Evolutionary conservation across 2,113 vertebrate species (phyloP), one percentile per base, ranked within the genome.

Genomic region (Toxotes jaculatrix): DNA sequence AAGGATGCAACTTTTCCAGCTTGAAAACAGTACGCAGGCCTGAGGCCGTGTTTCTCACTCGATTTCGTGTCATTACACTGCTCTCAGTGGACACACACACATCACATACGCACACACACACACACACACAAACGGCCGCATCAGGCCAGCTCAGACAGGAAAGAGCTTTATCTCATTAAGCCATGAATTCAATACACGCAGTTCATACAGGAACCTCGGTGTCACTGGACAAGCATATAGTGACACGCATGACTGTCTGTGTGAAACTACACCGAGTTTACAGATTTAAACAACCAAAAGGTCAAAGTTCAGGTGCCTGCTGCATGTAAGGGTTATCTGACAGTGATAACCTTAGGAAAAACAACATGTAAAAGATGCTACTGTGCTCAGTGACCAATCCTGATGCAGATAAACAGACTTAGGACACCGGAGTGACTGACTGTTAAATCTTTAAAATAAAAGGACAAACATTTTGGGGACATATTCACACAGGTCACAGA

Each of bases 101-200:
- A 70, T 53, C 17, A 67, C 74, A 77, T 68, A 77, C 47, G 56
- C 3, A 17, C 62, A 70, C 17, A 63, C 59, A 74, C 38, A 42
- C 19, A 32, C 21, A 38, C 11, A 31, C 64, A 67, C 62, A 77
- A 42, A 65, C 27, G 64, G 65, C 61, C 2, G 9, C 55, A 64
- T 38, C 36, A 7, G 43, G 64, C 53, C 66, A 57, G 63, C 61
- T 77, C 75, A 82, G 66, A 77, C 75, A 77, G 59, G 45, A 56
- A 76, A 71, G 70, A 59, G 34, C 60, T 70, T 82, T 71, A 82
- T 71, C 89, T 82, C 71, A 74, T 86, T 64, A 87, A 49, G 47
- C 36, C 42, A 19, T 56, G 67, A 82, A 69, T 62, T 53, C 38
- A 82, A 49, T 42, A 76, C 63, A 59, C 56, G 68, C 10, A 61